Conservation (phyloP, 2,113 vertebrate species). For the Myxocyprinus asiaticus region DNA sequence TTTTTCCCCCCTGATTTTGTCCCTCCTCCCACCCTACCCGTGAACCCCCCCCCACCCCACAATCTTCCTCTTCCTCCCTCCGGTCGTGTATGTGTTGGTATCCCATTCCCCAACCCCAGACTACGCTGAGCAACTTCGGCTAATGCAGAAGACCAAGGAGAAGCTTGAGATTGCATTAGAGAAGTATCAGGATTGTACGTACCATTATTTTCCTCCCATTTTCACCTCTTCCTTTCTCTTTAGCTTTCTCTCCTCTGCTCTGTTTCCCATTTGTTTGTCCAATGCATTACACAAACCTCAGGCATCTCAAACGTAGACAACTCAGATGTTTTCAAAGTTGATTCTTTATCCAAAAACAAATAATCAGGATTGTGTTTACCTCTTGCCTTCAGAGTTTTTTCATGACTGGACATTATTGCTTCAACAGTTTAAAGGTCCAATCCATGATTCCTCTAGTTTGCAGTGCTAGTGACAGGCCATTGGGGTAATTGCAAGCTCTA, state of each 20-base stretch:
- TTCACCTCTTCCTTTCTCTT: slow-evolving; percentile 55
- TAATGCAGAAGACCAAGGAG: slow-evolving; percentile 98
- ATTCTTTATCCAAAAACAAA: too few relatives aligned
- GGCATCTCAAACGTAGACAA: too few relatives aligned
- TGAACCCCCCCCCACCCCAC: background rate
- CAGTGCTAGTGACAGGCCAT: too few relatives aligned
- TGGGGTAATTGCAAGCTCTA: too few relatives aligned
- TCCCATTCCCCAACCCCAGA: slow-evolving; percentile 82
- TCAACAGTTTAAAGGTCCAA: too few relatives aligned
- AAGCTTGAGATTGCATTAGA: slow-evolving; percentile 99
- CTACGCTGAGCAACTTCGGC: slow-evolving; percentile 98
- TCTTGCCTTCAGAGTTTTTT: too few relatives aligned
- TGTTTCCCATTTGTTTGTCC: slow-evolving; percentile 39
- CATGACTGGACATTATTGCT: too few relatives aligned
- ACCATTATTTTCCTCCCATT: slow-evolving; percentile 71
- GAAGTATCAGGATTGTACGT: slow-evolving; percentile 99
- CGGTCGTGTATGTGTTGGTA: slow-evolving; percentile 58
- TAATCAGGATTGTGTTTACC: too few relatives aligned
- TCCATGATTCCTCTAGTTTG: too few relatives aligned
- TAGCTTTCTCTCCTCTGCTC: slow-evolving; percentile 17
- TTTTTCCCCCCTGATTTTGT: slow-evolving; percentile 52
- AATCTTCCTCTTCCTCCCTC: background rate
- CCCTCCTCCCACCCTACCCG: slow-evolving; percentile 51
- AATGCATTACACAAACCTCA: slow-evolving; percentile 23
- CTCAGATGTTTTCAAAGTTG: too few relatives aligned